Conservation (phyloP, 2,888 invertebrate genomes). For the Orthonychiurus folsomi region DNA sequence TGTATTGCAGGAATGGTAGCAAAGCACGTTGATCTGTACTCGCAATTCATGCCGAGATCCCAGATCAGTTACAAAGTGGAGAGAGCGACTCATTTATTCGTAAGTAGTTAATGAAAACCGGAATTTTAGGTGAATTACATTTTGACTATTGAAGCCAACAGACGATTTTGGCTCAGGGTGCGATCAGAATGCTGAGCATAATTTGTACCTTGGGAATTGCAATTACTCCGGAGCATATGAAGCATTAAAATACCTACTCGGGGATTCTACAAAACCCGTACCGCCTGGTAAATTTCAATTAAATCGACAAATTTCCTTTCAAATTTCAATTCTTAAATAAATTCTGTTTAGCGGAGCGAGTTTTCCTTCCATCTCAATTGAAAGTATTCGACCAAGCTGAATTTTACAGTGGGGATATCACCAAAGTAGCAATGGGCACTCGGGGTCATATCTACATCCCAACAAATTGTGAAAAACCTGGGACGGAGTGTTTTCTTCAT, state of each 20-base stretch:
- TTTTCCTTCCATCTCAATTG: slow-evolving; percentile 15
- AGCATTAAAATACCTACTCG: slow-evolving; percentile 24
- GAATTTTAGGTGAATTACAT: not conserved
- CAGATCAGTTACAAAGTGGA: slow-evolving; percentile 21
- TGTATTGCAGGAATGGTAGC: slow-evolving; percentile 24
- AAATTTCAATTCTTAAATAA: not conserved
- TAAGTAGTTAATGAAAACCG: slow-evolving; percentile 15
- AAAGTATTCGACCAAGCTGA: slow-evolving; percentile 30
- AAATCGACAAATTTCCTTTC: no score
- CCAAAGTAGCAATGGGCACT: slow-evolving; percentile 30
- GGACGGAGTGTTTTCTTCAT: slow-evolving; percentile 27
- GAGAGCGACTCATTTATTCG: slow-evolving; percentile 29
- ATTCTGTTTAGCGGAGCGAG: slow-evolving; percentile 8
- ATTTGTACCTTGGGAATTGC: slow-evolving; percentile 32
- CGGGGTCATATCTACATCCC: slow-evolving; percentile 33
- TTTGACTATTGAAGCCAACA: slow-evolving; percentile 24
- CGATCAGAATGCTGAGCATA: slow-evolving; percentile 24
- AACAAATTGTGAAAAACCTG: slow-evolving; percentile 16
- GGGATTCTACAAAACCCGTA: slow-evolving; percentile 7
- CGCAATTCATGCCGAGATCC: slow-evolving; percentile 17
- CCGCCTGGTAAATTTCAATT: no score
- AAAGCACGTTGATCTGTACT: slow-evolving; percentile 31
- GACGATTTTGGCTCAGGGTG: slow-evolving; percentile 28
- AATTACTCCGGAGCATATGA: slow-evolving; percentile 29
- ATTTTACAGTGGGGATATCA: slow-evolving; percentile 28